A percentile compares a stretch with the other conserved stretches of the same genome.
phyloP scores from a whole-genome alignment of 2,797 vertebrate species.

The Heteromormyrus szaboi region DNA sequence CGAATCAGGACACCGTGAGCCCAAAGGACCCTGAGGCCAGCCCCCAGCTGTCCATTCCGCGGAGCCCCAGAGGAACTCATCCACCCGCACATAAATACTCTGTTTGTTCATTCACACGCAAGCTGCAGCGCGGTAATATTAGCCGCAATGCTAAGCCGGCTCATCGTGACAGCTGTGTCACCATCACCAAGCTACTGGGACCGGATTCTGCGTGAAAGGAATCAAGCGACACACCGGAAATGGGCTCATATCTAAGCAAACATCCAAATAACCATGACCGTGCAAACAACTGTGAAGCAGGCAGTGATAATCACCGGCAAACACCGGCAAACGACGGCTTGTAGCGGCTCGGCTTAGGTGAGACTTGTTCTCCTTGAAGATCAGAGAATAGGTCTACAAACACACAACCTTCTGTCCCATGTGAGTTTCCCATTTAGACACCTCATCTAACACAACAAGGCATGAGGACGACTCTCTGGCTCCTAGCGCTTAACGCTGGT shows the following conservation, averaged over 20 bases:
- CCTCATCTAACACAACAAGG: not conserved
- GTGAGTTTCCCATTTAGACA: not conserved
- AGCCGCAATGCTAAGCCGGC: not conserved
- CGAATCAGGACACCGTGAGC: slow-evolving; percentile 12
- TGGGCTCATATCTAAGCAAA: not conserved
- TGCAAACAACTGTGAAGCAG: not conserved
- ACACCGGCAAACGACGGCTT: too few relatives aligned
- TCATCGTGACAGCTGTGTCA: not conserved
- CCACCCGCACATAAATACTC: slow-evolving; percentile 20
- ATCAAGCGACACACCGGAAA: not conserved
- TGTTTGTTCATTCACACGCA: slow-evolving; percentile 29
- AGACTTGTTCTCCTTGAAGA: not conserved
- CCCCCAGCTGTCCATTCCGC: slow-evolving; percentile 29
- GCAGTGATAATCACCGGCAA: not conserved
- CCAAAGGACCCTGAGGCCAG: slow-evolving; percentile 23
- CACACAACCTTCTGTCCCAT: not conserved
- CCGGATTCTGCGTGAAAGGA: not conserved
- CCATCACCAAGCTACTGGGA: not conserved
- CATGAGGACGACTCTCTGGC: not conserved
- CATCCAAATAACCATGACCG: not conserved
- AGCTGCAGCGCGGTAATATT: slow-evolving; percentile 19
- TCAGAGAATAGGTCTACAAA: not conserved
- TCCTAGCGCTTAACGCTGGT: not conserved
- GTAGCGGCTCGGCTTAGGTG: not conserved
- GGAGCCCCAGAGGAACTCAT: not conserved